phyloP scores from a whole-genome alignment of 1,140 invertebrate genomes.

The Bombus waltoni region DNA sequence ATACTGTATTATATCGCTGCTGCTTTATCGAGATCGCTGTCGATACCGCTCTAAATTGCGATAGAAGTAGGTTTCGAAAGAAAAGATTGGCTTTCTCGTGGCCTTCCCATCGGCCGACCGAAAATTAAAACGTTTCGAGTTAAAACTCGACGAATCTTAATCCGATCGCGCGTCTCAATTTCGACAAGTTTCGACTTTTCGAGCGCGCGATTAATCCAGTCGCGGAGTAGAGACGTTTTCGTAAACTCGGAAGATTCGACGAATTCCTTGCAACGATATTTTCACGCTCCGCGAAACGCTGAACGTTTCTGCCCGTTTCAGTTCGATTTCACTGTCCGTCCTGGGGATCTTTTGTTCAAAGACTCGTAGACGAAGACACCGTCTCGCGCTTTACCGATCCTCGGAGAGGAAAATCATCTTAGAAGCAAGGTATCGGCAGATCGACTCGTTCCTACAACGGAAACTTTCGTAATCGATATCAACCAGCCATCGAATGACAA shows the following conservation, averaged over 20 bases:
- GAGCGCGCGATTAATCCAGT: too few species aligned
- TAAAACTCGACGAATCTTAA: background rate
- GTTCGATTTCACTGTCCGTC: too few species aligned
- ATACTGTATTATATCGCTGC: background rate
- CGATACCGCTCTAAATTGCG: background rate
- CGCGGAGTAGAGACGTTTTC: too few species aligned
- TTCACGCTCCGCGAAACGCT: too few species aligned
- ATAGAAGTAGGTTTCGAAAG: background rate
- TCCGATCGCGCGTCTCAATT: background rate
- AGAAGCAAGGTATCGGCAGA: background rate
- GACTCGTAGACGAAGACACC: too few species aligned
- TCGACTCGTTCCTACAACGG: background rate
- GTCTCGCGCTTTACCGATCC: background rate
- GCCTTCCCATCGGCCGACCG: too few species aligned
- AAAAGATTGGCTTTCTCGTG: background rate
- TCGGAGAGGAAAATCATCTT: background rate
- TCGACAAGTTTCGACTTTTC: too few species aligned
- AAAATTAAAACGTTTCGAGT: too few species aligned
- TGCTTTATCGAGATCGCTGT: background rate
- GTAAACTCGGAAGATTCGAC: too few species aligned
- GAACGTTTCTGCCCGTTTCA: too few species aligned
- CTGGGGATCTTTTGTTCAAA: too few species aligned
- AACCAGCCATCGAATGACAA: background rate
- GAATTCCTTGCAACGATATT: too few species aligned
- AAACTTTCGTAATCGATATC: conserved; percentile 26